These are phyloP conservation scores for Hyles lineata DNA, from an alignment of 2,888 invertebrate species.

Conservation along the genomic window DNA sequence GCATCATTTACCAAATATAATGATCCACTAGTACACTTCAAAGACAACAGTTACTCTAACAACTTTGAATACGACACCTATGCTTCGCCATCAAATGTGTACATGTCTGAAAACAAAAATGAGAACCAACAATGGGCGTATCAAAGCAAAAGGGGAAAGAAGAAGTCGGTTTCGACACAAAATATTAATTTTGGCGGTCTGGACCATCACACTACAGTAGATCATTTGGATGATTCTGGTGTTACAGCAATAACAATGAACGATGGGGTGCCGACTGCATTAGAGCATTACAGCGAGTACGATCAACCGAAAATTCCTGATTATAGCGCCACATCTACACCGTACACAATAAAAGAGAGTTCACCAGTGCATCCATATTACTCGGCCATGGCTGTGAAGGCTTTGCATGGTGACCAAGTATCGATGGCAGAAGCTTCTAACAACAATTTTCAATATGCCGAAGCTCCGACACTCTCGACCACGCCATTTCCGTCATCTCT, in stretches of 20 bases:
- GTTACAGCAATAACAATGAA: slow-evolving; percentile 50
- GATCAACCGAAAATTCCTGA: slow-evolving; percentile 54
- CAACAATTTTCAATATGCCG: slow-evolving; percentile 69
- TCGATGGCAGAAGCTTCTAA: slow-evolving; percentile 72
- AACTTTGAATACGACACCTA: slow-evolving; percentile 71
- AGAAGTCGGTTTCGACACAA: slow-evolving; percentile 77
- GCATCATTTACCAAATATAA: slow-evolving; percentile 59
- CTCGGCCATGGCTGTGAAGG: slow-evolving; percentile 68
- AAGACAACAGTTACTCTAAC: slow-evolving; percentile 61
- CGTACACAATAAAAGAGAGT: slow-evolving; percentile 65
- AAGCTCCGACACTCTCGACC: slow-evolving; percentile 60
- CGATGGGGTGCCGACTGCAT: slow-evolving; percentile 56
- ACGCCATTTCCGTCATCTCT: slow-evolving; percentile 48
- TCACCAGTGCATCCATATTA: slow-evolving; percentile 73
- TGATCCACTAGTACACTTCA: slow-evolving; percentile 65
- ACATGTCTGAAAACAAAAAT: slow-evolving; percentile 58
- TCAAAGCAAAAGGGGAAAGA: slow-evolving; percentile 61
- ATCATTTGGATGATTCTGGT: slow-evolving; percentile 65
- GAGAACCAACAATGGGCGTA: slow-evolving; percentile 49
- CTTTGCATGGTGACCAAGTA: slow-evolving; percentile 62
- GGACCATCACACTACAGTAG: slow-evolving; percentile 68
- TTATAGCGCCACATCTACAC: slow-evolving; percentile 55
- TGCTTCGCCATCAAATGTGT: slow-evolving; percentile 69
- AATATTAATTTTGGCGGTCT: slow-evolving; percentile 75
- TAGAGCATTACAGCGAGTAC: slow-evolving; percentile 58